phyloP scores from a whole-genome alignment of 2,888 invertebrate genomes.

The Phrixothrix hirtus region DNA sequence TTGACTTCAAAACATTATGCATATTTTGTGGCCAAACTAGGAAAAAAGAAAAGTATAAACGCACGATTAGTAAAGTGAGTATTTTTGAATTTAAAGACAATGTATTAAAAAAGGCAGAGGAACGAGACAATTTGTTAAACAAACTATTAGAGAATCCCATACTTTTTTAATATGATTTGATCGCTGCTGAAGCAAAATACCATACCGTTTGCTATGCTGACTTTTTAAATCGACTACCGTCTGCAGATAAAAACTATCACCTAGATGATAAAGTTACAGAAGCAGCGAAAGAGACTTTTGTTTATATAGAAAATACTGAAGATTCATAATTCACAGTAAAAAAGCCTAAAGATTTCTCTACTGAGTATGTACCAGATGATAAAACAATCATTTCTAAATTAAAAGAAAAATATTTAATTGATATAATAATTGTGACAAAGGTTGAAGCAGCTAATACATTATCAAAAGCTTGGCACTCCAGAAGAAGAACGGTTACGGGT shows the following conservation, averaged over 20 bases:
- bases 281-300: slow-evolving; percentile 49
- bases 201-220: slow-evolving; percentile 48
- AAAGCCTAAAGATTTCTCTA: slow-evolving; percentile 42
- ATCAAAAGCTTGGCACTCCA: slow-evolving; percentile 47
- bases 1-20: too few relatives aligned
- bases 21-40: slow-evolving; percentile 46
- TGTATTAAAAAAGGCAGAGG: slow-evolving; percentile 46
- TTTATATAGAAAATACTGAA: slow-evolving; percentile 36
- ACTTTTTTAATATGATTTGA: slow-evolving; percentile 33
- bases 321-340: slow-evolving; percentile 48
- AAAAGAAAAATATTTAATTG: too few relatives aligned
- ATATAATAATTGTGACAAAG: too few relatives aligned
- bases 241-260: slow-evolving; percentile 41
- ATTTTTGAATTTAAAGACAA: slow-evolving; percentile 46
- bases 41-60: slow-evolving; percentile 44
- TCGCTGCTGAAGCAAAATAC: slow-evolving; percentile 45
- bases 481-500: too few relatives aligned
- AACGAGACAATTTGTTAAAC: slow-evolving; percentile 44
- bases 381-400: slow-evolving; percentile 44
- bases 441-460: slow-evolving; percentile 44
- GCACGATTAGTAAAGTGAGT: slow-evolving; percentile 44
- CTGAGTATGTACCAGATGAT: slow-evolving; percentile 42
- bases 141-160: slow-evolving; percentile 41
- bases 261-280: slow-evolving; percentile 48
- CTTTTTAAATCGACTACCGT: slow-evolving; percentile 44